phyloP scores from a whole-genome alignment of 2,888 invertebrate genomes.

The Hypselothyrea guttata region DNA sequence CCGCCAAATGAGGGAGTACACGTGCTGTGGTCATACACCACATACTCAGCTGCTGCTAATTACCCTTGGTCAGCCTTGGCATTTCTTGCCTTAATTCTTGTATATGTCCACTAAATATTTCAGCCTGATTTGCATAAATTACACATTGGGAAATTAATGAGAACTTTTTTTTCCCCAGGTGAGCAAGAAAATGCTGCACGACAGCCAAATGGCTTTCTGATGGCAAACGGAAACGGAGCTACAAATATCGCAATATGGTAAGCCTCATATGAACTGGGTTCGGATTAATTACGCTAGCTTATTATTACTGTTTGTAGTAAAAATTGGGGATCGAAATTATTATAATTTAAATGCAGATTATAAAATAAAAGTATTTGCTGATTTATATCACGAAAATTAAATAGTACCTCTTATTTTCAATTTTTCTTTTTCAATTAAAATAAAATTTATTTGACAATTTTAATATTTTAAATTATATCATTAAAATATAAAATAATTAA shows the following conservation, averaged over 20 bases:
- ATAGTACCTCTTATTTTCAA: too few relatives aligned
- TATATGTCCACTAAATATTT: slow-evolving; percentile 26
- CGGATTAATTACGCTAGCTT: slow-evolving; percentile 12
- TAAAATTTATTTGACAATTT: too few relatives aligned
- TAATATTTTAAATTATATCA: too few relatives aligned
- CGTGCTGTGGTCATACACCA: slow-evolving; percentile 53
- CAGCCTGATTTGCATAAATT: slow-evolving; percentile 64
- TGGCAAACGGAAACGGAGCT: slow-evolving; percentile 61
- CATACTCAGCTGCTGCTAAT: slow-evolving; percentile 47
- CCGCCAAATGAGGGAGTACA: slow-evolving; percentile 38
- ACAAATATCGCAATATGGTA: slow-evolving; percentile 55
- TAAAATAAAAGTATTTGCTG: too few relatives aligned
- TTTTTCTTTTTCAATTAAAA: too few relatives aligned
- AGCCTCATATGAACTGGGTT: slow-evolving; percentile 34
- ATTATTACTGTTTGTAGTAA: too few relatives aligned
- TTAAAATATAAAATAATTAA: too few relatives aligned
- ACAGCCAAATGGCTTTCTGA: slow-evolving; percentile 65
- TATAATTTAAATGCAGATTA: too few relatives aligned
- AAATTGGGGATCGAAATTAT: too few relatives aligned
- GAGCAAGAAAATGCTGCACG: slow-evolving; percentile 21
- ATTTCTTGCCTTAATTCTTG: slow-evolving; percentile 2
- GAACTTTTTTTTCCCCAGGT: slow-evolving; percentile 32
- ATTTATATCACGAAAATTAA: too few relatives aligned
- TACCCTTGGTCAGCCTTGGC: slow-evolving; percentile 31
- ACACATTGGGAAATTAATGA: slow-evolving; percentile 56